Percentiles rank a stretch among this genome's conserved stretches.
phyloP scores from a whole-genome alignment of 2,113 vertebrate genomes.

The Phaethornis superciliosus region DNA sequence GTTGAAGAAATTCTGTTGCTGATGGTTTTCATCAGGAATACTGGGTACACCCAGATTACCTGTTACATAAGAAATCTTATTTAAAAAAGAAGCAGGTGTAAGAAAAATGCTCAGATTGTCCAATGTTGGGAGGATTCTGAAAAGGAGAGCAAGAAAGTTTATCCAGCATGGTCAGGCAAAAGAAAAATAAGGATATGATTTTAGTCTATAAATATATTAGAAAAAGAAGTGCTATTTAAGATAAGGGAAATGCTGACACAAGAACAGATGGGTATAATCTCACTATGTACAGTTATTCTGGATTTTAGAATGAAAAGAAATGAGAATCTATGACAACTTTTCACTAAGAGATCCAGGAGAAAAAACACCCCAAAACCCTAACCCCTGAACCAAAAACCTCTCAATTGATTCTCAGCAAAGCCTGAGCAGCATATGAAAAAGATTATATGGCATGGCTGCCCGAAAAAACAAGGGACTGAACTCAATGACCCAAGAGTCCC shows the following conservation, averaged over 20 bases:
- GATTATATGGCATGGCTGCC: constrained; percentile 45
- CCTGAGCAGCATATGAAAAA: constrained; percentile 39
- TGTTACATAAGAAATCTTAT: background rate
- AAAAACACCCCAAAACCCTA: background rate
- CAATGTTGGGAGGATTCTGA: background rate
- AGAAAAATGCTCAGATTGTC: background rate
- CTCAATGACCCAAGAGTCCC: constrained; percentile 48
- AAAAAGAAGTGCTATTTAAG: background rate
- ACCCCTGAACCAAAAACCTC: background rate
- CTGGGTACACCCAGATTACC: background rate
- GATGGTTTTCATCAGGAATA: background rate
- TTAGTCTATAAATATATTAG: background rate
- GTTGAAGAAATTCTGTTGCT: background rate
- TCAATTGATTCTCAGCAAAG: constrained; percentile 46
- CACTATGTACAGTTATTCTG: background rate
- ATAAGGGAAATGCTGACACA: background rate
- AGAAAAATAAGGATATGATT: background rate
- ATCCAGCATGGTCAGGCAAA: background rate
- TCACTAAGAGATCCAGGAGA: background rate
- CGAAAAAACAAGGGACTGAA: constrained; percentile 67
- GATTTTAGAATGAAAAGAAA: background rate
- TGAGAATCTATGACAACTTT: background rate
- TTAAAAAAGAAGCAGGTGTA: background rate
- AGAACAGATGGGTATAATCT: background rate
- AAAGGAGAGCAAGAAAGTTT: background rate